A percentile compares a stretch with the other conserved stretches of the same genome.
Conservation (phyloP, 2,888 invertebrate species). For the Noctua janthina region DNA sequence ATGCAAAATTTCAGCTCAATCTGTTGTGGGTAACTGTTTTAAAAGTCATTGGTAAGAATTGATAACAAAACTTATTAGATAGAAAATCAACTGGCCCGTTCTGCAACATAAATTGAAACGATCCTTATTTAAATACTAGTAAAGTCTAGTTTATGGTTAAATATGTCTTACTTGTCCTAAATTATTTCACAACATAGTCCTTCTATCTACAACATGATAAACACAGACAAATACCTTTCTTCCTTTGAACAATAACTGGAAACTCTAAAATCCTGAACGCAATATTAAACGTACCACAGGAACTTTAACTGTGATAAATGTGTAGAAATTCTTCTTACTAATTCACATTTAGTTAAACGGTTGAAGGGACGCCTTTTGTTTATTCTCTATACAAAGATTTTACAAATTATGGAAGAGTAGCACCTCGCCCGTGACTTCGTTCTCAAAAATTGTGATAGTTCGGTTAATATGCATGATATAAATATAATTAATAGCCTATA, state of each 20-base stretch:
- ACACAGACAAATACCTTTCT: background rate
- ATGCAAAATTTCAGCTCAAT: too few relatives aligned
- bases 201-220: background rate
- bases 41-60: too few relatives aligned
- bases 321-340: conserved; percentile 73
- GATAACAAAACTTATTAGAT: too few relatives aligned
- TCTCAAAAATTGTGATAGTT: too few relatives aligned
- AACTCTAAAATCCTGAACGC: conserved; percentile 42
- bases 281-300: conserved; percentile 56
- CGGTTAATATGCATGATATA: too few relatives aligned
- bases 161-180: background rate
- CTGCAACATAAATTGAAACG: too few relatives aligned
- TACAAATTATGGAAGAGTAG: too few relatives aligned
- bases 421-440: too few relatives aligned
- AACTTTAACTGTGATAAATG: conserved; percentile 73
- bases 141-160: background rate
- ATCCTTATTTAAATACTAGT: too few relatives aligned
- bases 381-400: background rate
- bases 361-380: background rate
- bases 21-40: too few relatives aligned
- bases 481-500: too few relatives aligned
- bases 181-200: background rate
- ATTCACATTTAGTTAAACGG: conserved; percentile 74
- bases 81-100: too few relatives aligned
- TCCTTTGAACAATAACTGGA: conserved; percentile 11